Evolutionary conservation across 2,888 invertebrate species (phyloP).

Genomic region (Chymomyza procnemis): DNA sequence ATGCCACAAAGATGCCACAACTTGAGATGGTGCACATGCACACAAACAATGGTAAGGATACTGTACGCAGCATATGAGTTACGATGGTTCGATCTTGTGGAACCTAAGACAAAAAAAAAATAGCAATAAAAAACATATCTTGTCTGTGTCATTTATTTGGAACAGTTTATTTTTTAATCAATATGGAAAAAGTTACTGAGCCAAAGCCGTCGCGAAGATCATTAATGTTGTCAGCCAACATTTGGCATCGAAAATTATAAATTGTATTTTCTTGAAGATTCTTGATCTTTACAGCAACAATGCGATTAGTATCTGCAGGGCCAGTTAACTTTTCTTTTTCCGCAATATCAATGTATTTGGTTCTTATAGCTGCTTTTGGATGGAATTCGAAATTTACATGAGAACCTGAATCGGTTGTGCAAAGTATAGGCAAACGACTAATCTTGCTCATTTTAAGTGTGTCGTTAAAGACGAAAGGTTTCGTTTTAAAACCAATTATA

Average conservation of each 20-base stretch:
- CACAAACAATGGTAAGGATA: conserved; percentile 93
- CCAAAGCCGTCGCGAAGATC: conserved; percentile 14
- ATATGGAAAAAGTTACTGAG: conserved; percentile 26
- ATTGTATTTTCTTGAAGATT: conserved; percentile 16
- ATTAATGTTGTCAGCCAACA: conserved; percentile 51
- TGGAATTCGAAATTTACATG: conserved; percentile 10
- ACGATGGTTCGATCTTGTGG: conserved; percentile 97
- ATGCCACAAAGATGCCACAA: conserved; percentile 91
- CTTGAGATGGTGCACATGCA: conserved; percentile 95
- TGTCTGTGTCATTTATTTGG: not conserved
- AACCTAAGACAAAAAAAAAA: conserved; percentile 82
- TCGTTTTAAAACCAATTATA: conserved; percentile 41
- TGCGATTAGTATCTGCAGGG: conserved; percentile 40
- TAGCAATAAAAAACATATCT: not conserved
- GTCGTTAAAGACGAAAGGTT: conserved; percentile 16
- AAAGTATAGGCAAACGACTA: conserved; percentile 47
- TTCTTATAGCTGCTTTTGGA: conserved; percentile 35
- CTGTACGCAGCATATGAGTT: conserved; percentile 88
- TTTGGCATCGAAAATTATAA: conserved; percentile 32
- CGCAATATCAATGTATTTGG: conserved; percentile 28
- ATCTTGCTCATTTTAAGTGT: not conserved
- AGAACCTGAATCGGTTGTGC: not conserved
- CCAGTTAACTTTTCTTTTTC: conserved; percentile 7
- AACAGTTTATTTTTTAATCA: not conserved
- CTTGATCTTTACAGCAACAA: conserved; percentile 42